Conservation (phyloP, 2,113 vertebrate species). For the Pituophis catenifer region DNA sequence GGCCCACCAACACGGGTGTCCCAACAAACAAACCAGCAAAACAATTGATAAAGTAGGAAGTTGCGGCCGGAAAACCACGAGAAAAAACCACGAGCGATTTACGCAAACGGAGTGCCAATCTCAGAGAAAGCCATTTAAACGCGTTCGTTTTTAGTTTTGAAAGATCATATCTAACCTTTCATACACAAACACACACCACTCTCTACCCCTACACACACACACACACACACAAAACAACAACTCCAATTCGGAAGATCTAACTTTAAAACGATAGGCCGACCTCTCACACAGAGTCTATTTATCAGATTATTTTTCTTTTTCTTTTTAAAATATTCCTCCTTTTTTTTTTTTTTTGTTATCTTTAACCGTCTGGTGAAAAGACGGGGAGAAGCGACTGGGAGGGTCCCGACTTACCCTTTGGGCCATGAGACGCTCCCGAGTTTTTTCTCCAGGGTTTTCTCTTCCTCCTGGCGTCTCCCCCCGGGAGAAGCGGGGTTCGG, state of each 20-base stretch:
- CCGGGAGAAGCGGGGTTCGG: neutral
- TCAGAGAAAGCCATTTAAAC: neutral
- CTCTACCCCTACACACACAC: neutral
- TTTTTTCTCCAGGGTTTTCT: neutral
- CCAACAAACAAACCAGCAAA: neutral
- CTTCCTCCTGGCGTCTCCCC: neutral
- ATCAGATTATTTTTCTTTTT: too few relatives aligned
- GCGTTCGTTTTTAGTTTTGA: neutral
- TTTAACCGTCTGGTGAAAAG: neutral
- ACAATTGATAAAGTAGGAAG: neutral
- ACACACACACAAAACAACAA: too few relatives aligned
- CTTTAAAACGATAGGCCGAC: neutral
- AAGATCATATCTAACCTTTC: neutral
- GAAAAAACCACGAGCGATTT: neutral
- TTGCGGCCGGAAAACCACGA: too few relatives aligned
- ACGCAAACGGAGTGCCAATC: neutral
- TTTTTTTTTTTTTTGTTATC: too few relatives aligned
- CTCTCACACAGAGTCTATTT: neutral
- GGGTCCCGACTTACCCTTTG: constrained; percentile 45
- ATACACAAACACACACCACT: neutral
- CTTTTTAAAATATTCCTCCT: too few relatives aligned
- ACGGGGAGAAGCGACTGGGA: neutral
- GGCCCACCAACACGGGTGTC: neutral
- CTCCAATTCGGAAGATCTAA: neutral
- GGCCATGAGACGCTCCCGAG: constrained; percentile 34